These are phyloP conservation scores for Chloroclysta siterata DNA, from an alignment of 2,888 invertebrate genomes.

Conservation along the genomic window DNA sequence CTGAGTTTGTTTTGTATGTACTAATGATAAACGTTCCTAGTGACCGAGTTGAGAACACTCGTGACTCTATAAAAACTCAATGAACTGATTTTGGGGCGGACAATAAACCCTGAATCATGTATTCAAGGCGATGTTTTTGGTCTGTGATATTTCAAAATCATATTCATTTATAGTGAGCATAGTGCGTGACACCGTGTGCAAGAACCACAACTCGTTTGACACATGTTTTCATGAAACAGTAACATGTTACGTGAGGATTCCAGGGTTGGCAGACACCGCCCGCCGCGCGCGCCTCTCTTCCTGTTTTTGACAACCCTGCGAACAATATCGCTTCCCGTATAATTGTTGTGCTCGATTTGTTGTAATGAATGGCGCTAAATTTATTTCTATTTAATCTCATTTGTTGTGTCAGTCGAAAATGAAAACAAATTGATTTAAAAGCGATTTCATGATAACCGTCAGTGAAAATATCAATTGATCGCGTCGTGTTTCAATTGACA, in stretches of 20 bases:
- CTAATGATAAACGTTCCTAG: no score
- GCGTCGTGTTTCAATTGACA: slow-evolving; percentile 1
- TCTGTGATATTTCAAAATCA: neutral
- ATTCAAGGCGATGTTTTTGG: neutral
- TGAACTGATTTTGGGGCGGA: no score
- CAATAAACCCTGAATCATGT: no score
- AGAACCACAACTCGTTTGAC: slow-evolving; percentile 39
- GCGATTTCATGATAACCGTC: slow-evolving; percentile 19
- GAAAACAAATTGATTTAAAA: slow-evolving; percentile 28
- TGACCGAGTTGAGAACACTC: no score
- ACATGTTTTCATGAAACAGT: slow-evolving; percentile 61
- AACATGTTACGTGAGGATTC: slow-evolving; percentile 54
- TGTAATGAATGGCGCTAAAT: slow-evolving; percentile 41
- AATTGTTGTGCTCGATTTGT: slow-evolving; percentile 52
- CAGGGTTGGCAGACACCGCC: slow-evolving; percentile 56
- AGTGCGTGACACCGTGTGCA: slow-evolving; percentile 11
- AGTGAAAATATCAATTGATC: slow-evolving; percentile 12
- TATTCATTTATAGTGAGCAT: neutral
- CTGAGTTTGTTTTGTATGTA: no score
- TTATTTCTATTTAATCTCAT: slow-evolving; percentile 37
- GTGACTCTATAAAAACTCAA: no score
- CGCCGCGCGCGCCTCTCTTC: slow-evolving; percentile 51
- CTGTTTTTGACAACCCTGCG: slow-evolving; percentile 70
- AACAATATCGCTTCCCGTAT: slow-evolving; percentile 53
- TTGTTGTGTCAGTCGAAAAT: slow-evolving; percentile 26